phyloP scores from a whole-genome alignment of 2,888 invertebrate species.

The Sphaeridia pumilis region DNA sequence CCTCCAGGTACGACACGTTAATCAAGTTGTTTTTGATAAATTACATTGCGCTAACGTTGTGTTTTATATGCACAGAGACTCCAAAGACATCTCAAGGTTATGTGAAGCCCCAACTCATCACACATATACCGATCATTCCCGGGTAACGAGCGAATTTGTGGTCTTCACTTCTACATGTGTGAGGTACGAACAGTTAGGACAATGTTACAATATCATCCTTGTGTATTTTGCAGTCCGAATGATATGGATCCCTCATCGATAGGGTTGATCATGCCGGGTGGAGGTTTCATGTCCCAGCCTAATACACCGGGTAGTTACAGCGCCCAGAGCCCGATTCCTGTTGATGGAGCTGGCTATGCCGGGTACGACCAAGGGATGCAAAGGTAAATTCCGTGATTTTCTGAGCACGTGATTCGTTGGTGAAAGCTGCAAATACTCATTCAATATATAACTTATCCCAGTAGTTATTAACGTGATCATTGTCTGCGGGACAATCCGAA shows the following conservation, averaged over 20 bases:
- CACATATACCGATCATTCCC: slow-evolving; percentile 53
- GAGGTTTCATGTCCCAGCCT: slow-evolving; percentile 1
- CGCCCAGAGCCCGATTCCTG: slow-evolving; percentile 9
- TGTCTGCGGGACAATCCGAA: too few relatives aligned
- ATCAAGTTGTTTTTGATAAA: too few relatives aligned
- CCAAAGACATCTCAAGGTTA: slow-evolving; percentile 63
- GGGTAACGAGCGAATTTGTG: slow-evolving; percentile 42
- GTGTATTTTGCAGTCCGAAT: background rate
- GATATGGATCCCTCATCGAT: background rate
- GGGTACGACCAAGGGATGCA: background rate
- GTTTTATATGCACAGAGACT: slow-evolving; percentile 43
- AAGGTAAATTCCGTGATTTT: background rate
- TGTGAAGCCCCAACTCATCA: slow-evolving; percentile 70
- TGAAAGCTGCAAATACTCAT: too few relatives aligned
- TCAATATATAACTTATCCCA: too few relatives aligned
- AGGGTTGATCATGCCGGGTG: background rate
- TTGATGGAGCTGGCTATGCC: background rate
- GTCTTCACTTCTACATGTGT: too few relatives aligned
- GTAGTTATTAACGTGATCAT: too few relatives aligned
- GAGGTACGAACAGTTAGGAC: too few relatives aligned
- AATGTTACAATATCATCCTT: too few relatives aligned
- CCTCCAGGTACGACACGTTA: slow-evolving; percentile 42
- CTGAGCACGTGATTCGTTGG: too few relatives aligned
- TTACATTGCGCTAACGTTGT: too few relatives aligned
- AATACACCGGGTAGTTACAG: slow-evolving; percentile 5